Evolutionary conservation across 2,113 vertebrate genomes (phyloP).

Genomic region (Paradoxurus hermaphroditus): DNA sequence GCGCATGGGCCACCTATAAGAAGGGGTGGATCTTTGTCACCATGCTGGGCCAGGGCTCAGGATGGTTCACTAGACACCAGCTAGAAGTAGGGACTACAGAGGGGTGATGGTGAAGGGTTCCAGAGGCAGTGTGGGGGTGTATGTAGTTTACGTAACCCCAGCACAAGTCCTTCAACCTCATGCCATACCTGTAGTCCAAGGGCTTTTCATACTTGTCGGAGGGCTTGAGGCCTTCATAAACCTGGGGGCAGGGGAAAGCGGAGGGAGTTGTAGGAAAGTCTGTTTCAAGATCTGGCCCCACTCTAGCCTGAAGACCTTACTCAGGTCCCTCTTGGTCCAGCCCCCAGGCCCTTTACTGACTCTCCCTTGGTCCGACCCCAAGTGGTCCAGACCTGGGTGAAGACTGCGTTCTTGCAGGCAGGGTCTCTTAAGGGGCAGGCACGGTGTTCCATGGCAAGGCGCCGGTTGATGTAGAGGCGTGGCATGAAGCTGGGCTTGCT

Average conservation of each 20-base stretch:
- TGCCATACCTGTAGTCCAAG: conserved; percentile 92
- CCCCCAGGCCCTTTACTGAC: not conserved
- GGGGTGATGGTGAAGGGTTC: not conserved
- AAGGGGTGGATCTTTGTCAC: not conserved
- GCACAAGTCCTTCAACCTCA: not conserved
- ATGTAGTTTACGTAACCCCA: not conserved
- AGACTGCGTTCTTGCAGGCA: conserved; percentile 93
- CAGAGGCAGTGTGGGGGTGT: not conserved
- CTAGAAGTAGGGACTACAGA: not conserved
- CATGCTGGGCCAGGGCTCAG: not conserved
- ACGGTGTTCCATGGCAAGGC: conserved; percentile 97
- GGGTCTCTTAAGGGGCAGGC: conserved; percentile 94
- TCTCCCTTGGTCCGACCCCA: not conserved
- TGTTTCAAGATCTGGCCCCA: not conserved
- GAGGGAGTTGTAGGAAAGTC: not conserved
- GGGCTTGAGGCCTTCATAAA: conserved; percentile 97
- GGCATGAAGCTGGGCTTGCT: conserved; percentile 98
- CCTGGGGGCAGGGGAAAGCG: conserved; percentile 79
- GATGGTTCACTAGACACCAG: not conserved
- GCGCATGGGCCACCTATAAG: conserved; percentile 92
- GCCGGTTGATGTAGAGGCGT: conserved; percentile 97
- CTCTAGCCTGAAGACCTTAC: not conserved
- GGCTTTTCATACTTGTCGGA: conserved; percentile 97
- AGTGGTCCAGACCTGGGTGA: conserved; percentile 89
- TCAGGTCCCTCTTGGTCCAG: not conserved